These are phyloP conservation scores for Pogonus chalceus DNA, from an alignment of 1,140 invertebrate species.

Conservation along the genomic window DNA sequence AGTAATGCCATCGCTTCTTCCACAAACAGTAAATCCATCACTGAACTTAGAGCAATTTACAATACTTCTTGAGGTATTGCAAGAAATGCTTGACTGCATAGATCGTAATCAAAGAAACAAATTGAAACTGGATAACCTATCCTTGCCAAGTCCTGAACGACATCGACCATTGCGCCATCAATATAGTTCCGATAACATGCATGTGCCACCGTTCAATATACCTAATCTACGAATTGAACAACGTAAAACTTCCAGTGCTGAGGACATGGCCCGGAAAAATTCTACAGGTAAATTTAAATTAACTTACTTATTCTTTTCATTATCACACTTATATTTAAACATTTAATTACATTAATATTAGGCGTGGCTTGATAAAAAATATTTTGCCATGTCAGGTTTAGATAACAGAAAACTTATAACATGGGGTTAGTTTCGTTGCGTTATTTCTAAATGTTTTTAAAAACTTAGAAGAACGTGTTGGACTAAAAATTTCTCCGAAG, in stretches of 20 bases:
- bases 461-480: too few species aligned
- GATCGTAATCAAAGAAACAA: conserved; percentile 80
- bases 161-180: conserved; percentile 67
- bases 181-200: conserved; percentile 78
- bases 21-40: conserved; percentile 83
- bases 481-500: too few species aligned
- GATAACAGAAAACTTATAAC: too few species aligned
- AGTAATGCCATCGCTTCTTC: conserved; percentile 85
- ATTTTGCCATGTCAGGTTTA: too few species aligned
- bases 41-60: conserved; percentile 86
- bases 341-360: too few species aligned
- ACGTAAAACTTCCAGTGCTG: conserved; percentile 76
- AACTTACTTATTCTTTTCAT: too few species aligned
- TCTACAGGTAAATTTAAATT: conserved; percentile 49
- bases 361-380: too few species aligned
- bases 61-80: conserved; percentile 75
- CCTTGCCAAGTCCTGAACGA: conserved; percentile 63
- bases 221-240: conserved; percentile 75
- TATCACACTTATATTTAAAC: too few species aligned
- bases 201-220: conserved; percentile 72
- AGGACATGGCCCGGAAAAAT: conserved; percentile 79
- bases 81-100: conserved; percentile 87
- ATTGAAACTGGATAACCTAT: conserved; percentile 68
- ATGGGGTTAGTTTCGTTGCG: too few species aligned
- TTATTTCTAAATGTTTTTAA: too few species aligned